A percentile compares a stretch with the other conserved stretches of the same genome.
These are phyloP conservation scores for Choristoneura fumiferana DNA, from an alignment of 1,140 invertebrate species.

Conservation along the genomic window DNA sequence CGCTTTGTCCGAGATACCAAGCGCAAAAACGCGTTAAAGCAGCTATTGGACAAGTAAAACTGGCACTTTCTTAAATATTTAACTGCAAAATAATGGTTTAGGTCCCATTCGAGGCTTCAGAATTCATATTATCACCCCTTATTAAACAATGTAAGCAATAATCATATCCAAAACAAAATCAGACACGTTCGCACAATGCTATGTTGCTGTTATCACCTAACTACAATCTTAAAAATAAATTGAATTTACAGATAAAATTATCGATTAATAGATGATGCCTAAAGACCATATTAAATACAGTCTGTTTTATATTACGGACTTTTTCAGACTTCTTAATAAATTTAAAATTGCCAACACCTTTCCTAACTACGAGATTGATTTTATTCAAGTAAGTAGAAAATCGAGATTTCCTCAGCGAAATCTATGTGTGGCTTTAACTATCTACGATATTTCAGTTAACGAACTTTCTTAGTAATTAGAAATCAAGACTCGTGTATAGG, in stretches of 20 bases:
- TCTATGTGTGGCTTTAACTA: conserved; percentile 49
- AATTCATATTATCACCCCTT: conserved; percentile 56
- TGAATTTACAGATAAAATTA: conserved; percentile 63
- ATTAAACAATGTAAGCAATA: conserved; percentile 51
- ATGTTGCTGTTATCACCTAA: conserved; percentile 60
- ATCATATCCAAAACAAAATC: conserved; percentile 46
- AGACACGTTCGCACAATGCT: conserved; percentile 43
- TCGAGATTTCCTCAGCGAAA: conserved; percentile 58
- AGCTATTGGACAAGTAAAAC: conserved; percentile 25
- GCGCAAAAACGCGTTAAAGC: conserved; percentile 39
- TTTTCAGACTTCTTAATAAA: conserved; percentile 60
- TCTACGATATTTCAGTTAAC: conserved; percentile 30
- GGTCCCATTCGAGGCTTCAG: conserved; percentile 52
- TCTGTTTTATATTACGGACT: conserved; percentile 48
- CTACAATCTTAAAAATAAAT: conserved; percentile 70
- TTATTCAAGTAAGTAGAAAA: conserved; percentile 61
- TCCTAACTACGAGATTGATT: conserved; percentile 66
- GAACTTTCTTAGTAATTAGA: conserved; percentile 20
- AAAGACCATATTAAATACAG: conserved; percentile 61
- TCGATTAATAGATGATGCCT: conserved; percentile 56
- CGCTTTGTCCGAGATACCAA: conserved; percentile 17
- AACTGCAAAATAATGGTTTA: conserved; percentile 20
- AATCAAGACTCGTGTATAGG: conserved; percentile 11
- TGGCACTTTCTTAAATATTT: conserved; percentile 19
- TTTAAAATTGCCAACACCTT: conserved; percentile 58